phyloP scores from a whole-genome alignment of 2,113 vertebrate species.

The Pomatostomus ruficeps region DNA sequence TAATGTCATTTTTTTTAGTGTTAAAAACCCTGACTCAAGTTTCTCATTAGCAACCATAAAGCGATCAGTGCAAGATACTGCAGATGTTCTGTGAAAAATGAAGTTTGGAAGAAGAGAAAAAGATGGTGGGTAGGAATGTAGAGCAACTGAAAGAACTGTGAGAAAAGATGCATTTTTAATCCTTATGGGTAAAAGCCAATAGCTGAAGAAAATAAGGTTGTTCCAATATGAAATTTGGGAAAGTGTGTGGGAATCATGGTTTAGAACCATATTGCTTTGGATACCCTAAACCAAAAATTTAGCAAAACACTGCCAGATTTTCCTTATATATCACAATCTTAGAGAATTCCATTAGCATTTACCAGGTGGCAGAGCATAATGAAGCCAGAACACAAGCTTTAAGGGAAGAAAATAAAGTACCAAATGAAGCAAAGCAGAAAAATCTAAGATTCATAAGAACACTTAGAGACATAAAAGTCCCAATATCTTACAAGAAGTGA shows the following conservation, averaged over 20 bases:
- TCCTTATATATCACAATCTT: background rate
- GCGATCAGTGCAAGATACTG: background rate
- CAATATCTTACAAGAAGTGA: background rate
- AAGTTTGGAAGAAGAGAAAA: slow-evolving; percentile 19
- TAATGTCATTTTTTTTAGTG: background rate
- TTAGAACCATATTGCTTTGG: slow-evolving; percentile 21
- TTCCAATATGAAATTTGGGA: slow-evolving; percentile 2
- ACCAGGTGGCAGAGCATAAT: slow-evolving; percentile 30
- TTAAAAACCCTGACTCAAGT: background rate
- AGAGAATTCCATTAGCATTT: slow-evolving; percentile 34
- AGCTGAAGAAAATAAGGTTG: background rate
- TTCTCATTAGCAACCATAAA: slow-evolving; percentile 35
- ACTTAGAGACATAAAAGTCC: background rate
- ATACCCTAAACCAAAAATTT: background rate
- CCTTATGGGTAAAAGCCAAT: background rate
- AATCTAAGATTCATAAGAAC: background rate
- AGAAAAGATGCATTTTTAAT: slow-evolving; percentile 24
- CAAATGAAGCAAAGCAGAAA: background rate
- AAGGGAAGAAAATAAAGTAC: background rate
- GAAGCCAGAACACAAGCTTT: background rate
- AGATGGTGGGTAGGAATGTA: slow-evolving; percentile 2
- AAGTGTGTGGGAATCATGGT: background rate
- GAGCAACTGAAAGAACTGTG: background rate
- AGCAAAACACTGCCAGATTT: slow-evolving; percentile 7
- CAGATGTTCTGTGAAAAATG: slow-evolving; percentile 56